phyloP scores from a whole-genome alignment of 2,888 invertebrate species.

The Mactromeris polynyma region DNA sequence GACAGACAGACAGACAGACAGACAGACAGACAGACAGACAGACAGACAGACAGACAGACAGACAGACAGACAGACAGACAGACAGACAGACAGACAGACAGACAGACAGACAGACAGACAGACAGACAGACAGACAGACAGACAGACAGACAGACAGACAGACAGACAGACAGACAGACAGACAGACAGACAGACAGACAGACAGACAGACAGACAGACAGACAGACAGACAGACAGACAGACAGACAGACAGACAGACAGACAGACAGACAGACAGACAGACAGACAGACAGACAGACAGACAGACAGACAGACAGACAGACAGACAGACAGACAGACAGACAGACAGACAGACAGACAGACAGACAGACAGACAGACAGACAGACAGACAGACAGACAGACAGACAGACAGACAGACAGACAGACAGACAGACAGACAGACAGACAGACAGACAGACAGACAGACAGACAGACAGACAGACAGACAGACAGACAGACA shows the following conservation, averaged over 20 bases:
- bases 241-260: conserved; percentile 17
- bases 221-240: conserved; percentile 17
- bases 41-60: conserved; percentile 17
- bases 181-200: conserved; percentile 17
- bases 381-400: conserved; percentile 17
- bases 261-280: conserved; percentile 17
- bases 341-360: conserved; percentile 17
- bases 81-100: conserved; percentile 17
- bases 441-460: conserved; percentile 17
- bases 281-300: conserved; percentile 17
- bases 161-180: conserved; percentile 17
- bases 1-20: conserved; percentile 17
- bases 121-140: conserved; percentile 17
- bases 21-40: conserved; percentile 17
- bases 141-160: conserved; percentile 17
- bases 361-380: conserved; percentile 17
- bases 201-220: conserved; percentile 17
- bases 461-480: conserved; percentile 17
- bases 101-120: conserved; percentile 17
- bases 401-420: conserved; percentile 17
- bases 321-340: conserved; percentile 17
- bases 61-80: conserved; percentile 17
- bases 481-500: conserved; percentile 17
- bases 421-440: conserved; percentile 17
- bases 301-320: conserved; percentile 17